Evolutionary conservation across 2,797 vertebrate genomes (phyloP).

Genomic region (Molothrus ater): DNA sequence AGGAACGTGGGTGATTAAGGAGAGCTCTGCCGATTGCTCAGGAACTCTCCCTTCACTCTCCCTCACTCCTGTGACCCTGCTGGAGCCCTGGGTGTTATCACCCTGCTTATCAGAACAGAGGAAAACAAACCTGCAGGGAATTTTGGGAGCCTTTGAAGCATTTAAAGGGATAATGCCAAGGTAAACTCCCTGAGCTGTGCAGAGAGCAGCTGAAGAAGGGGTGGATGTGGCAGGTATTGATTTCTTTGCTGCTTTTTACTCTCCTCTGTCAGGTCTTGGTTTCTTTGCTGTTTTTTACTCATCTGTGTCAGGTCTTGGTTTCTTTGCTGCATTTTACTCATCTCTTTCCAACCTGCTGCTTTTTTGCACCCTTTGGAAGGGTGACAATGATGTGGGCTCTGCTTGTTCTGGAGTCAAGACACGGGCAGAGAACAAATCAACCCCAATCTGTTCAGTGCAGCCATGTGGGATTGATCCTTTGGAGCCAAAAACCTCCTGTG

Average conservation of each 20-base stretch:
- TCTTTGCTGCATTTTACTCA: background rate
- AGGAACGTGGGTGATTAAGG: background rate
- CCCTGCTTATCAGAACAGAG: background rate
- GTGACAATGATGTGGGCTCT: background rate
- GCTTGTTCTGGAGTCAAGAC: background rate
- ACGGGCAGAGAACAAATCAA: background rate
- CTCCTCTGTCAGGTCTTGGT: background rate
- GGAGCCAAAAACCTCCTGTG: background rate
- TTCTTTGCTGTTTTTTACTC: background rate
- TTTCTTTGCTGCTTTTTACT: background rate
- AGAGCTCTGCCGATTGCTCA: background rate
- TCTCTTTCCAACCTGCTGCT: background rate
- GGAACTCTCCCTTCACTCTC: background rate
- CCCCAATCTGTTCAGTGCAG: accelerated
- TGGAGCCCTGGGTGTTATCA: background rate
- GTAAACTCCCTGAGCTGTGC: background rate
- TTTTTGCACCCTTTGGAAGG: background rate
- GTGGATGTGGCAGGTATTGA: background rate
- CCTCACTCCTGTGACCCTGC: background rate
- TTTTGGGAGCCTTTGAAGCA: background rate
- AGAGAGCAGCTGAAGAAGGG: background rate
- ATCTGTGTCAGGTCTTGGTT: background rate
- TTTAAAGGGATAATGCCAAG: background rate
- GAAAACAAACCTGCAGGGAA: background rate
- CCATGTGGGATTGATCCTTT: accelerated